A percentile compares a stretch with the other conserved stretches of the same genome.
These are phyloP conservation scores for Hydropsyche tenuis DNA, from an alignment of 1,140 invertebrate genomes.

Conservation along the genomic window DNA sequence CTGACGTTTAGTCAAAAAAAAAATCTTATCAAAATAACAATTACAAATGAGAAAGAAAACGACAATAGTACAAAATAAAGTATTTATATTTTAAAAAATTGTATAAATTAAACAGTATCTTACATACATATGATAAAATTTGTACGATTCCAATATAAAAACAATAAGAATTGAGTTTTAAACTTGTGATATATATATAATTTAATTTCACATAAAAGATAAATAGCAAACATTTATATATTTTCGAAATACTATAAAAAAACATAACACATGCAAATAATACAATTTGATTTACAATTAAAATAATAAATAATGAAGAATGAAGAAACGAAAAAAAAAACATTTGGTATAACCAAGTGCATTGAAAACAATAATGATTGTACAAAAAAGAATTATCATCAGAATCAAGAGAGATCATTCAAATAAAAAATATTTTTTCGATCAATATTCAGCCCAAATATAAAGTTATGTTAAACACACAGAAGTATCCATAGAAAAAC, in stretches of 20 bases:
- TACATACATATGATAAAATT: constrained; percentile 34
- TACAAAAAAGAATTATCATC: neutral
- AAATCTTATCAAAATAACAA: too few relatives aligned
- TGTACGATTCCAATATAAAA: constrained; percentile 38
- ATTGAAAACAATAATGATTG: neutral
- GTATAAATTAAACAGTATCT: constrained; percentile 34
- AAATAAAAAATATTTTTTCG: neutral
- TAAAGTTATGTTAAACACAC: neutral
- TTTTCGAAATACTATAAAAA: too few relatives aligned
- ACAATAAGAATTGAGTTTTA: constrained; percentile 27
- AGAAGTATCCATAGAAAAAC: constrained; percentile 16
- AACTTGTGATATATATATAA: constrained; percentile 22
- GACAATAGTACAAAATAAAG: constrained; percentile 16
- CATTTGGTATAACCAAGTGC: too few relatives aligned
- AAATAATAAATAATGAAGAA: too few relatives aligned
- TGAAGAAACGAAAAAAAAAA: too few relatives aligned
- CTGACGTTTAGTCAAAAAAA: too few relatives aligned
- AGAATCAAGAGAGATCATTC: neutral
- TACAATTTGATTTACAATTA: too few relatives aligned
- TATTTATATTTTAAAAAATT: constrained; percentile 36
- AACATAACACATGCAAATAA: neutral
- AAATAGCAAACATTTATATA: too few relatives aligned
- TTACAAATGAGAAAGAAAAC: neutral
- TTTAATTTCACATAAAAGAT: neutral
- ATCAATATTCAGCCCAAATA: neutral